A percentile compares a stretch with the other conserved stretches of the same genome.
Conservation (phyloP, 2,113 vertebrate species). For the Micronycteris hirsuta region DNA sequence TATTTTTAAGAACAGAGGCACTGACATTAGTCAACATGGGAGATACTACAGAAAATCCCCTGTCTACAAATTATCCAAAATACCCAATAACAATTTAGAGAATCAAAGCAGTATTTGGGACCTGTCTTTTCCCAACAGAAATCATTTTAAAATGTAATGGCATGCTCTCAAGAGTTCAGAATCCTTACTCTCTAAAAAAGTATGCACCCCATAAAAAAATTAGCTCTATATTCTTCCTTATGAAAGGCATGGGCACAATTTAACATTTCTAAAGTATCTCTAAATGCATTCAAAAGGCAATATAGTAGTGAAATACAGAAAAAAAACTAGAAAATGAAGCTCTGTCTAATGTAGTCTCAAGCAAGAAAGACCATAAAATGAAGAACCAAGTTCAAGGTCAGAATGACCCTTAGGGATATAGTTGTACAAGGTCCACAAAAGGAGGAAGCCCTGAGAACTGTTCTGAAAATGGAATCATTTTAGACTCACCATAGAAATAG, state of each 20-base stretch:
- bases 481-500: not conserved
- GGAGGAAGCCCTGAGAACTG: not conserved
- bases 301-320: not conserved
- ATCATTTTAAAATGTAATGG: slow-evolving; percentile 5
- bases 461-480: not conserved
- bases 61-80: not conserved
- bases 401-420: not conserved
- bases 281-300: not conserved
- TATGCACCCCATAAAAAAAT: not conserved
- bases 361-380: not conserved
- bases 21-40: not conserved
- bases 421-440: not conserved
- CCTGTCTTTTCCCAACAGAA: not conserved
- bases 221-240: not conserved
- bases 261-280: not conserved
- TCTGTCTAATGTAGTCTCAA: not conserved
- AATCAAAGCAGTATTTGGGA: slow-evolving; percentile 2
- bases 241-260: not conserved
- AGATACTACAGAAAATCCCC: not conserved
- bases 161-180: not conserved
- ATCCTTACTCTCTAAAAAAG: not conserved
- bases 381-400: not conserved
- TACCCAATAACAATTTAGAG: not conserved
- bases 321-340: not conserved
- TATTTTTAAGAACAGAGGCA: not conserved